Conservation (phyloP, 1,140 invertebrate genomes). For the Acromyrmex charruanus region DNA sequence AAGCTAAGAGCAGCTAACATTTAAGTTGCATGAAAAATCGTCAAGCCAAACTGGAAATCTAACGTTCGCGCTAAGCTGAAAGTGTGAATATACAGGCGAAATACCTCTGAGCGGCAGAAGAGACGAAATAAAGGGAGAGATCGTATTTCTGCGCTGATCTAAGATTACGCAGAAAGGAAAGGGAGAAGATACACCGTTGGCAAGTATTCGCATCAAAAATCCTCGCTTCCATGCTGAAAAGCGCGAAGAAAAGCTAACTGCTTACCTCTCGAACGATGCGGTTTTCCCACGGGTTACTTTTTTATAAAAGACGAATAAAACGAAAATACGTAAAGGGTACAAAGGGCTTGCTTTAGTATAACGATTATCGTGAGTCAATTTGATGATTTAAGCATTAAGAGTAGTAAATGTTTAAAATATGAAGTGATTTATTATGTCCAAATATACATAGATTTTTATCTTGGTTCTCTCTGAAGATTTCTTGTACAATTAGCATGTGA, state of each 20-base stretch:
- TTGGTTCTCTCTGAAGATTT: background rate
- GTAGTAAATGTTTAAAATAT: background rate
- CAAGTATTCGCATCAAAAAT: conserved; percentile 62
- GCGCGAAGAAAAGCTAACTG: conserved; percentile 57
- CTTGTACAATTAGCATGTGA: background rate
- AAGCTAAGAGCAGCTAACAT: conserved; percentile 13
- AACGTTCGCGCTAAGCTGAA: conserved; percentile 23
- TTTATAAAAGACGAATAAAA: conserved; percentile 18
- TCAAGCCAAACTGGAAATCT: conserved; percentile 48
- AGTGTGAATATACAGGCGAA: conserved; percentile 47
- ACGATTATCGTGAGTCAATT: conserved; percentile 28
- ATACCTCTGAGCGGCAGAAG: conserved; percentile 28
- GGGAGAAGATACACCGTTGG: conserved; percentile 51
- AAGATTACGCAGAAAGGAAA: conserved; percentile 51
- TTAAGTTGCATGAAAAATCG: conserved; percentile 30
- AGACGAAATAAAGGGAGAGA: conserved; percentile 56
- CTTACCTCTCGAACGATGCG: conserved; percentile 51
- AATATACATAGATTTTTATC: background rate
- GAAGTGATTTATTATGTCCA: background rate
- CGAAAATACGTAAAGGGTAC: conserved; percentile 11
- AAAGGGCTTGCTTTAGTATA: conserved; percentile 30
- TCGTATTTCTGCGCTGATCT: conserved; percentile 59
- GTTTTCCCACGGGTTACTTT: conserved; percentile 47
- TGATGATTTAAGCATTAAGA: background rate
- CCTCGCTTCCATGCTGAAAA: conserved; percentile 35